Evolutionary conservation across 2,113 vertebrate genomes (phyloP), one percentile per base, ranked within the genome.

Genomic region (Motacilla tschutschensis): DNA sequence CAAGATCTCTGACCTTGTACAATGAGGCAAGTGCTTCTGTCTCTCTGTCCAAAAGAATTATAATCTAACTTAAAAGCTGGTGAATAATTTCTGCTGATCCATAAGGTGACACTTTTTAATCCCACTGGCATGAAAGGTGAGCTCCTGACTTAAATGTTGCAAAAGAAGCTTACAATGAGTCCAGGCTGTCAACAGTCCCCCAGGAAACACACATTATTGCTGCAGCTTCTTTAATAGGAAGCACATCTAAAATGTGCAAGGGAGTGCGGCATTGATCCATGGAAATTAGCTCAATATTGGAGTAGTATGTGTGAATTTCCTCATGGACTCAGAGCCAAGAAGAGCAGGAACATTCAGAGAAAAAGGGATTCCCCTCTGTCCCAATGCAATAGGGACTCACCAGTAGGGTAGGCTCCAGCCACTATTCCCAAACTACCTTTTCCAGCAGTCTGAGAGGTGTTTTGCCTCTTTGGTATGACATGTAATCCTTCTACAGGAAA

Each of bases 81-180:
- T 62, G 35, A 85, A 66, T 75, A 81, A 65, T 47, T 88, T 88
- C 74, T 81, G 43, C 41, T 73, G 82, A 70, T 73, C 87, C 74
- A 60, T 9, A 24, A 64, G 35, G 20, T 64, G 65, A 64, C 5
- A n/a, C 28, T 33, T 88, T 38, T 29, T 72, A 69, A 86, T 75
- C 80, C 35, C 43, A 51, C 8, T 14, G 24, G 31, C 36, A 17
- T 11, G 16, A 79, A 84, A 81, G 14, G 14, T 81, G 54, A 83
- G 10, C 17, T 65, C 62, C 40, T 72, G 78, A 58, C 43, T 70
- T 62, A 81, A 79, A 63, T 31, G 63, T 4, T 59, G 47, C n/a
- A 80, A 72, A 78, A 17, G 26, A 80, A 29, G 13, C 12, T 57
- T 63, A 50, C 19, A 48, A 7, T 67, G 81, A 84, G 24, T 43